Conservation (phyloP, 2,888 invertebrate genomes). For the Acrobasis suavella region DNA sequence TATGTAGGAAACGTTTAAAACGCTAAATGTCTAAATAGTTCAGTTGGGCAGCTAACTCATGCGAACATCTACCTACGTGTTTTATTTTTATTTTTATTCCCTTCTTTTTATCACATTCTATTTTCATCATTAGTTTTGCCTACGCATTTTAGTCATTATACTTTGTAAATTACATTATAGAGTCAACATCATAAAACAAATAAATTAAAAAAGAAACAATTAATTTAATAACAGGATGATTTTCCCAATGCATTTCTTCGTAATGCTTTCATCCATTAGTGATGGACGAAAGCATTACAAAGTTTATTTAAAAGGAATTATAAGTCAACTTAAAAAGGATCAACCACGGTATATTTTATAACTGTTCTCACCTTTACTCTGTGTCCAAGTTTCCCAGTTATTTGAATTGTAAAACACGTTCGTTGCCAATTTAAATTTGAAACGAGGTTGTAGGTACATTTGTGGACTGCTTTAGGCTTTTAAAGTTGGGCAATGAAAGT, state of each 20-base stretch:
- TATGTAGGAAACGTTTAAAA: no score
- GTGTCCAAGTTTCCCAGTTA: constrained; percentile 48
- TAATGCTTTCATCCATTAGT: no score
- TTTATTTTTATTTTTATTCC: no score
- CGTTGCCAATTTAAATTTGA: constrained; percentile 53
- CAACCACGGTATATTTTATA: constrained; percentile 55
- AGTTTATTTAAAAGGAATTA: constrained; percentile 49
- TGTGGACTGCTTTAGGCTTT: constrained; percentile 36
- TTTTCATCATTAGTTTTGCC: no score
- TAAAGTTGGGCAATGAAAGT: constrained; percentile 30
- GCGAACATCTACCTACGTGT: no score
- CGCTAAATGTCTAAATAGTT: no score
- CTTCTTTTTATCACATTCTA: no score
- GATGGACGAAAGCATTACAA: constrained; percentile 16
- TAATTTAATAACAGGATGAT: constrained; percentile 19
- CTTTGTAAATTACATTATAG: no score
- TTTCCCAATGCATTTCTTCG: no score
- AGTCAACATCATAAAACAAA: no score
- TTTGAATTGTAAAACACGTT: constrained; percentile 63
- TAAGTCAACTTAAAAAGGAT: constrained; percentile 52
- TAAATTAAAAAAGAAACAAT: background rate
- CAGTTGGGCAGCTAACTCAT: no score
- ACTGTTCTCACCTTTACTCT: constrained; percentile 53
- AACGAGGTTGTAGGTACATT: constrained; percentile 43
- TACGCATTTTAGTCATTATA: no score